Conservation (phyloP, 2,797 vertebrate species). For the Manis javanica region DNA sequence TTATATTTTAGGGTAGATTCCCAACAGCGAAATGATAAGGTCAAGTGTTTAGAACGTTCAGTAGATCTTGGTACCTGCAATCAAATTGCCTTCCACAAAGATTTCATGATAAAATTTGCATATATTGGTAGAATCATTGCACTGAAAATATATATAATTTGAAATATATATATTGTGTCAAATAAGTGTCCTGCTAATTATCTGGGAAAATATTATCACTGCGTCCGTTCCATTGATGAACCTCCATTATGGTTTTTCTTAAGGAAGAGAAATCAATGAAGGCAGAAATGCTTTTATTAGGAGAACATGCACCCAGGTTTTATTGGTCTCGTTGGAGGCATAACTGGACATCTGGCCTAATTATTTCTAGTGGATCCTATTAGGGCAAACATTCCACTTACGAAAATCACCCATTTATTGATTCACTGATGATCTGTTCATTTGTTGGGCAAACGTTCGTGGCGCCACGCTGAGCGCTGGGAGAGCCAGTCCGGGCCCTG, state of each 20-base stretch:
- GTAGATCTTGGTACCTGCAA: not conserved
- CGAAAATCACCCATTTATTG: not conserved
- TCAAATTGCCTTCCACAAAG: not conserved
- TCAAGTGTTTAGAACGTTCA: not conserved
- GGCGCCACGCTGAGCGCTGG: fast-evolving
- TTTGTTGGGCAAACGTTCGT: fast-evolving
- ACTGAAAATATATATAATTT: not conserved
- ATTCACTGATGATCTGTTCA: not conserved
- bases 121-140: not conserved
- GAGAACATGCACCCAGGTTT: not conserved
- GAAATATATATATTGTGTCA: not conserved
- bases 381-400: not conserved
- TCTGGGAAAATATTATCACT: not conserved
- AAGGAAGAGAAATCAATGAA: not conserved
- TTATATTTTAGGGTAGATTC: not conserved
- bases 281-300: not conserved
- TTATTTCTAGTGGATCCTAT: not conserved
- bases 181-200: not conserved
- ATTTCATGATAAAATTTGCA: not conserved
- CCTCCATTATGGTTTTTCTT: not conserved
- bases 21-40: not conserved
- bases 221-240: not conserved
- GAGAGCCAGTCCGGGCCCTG: fast-evolving
- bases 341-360: not conserved
- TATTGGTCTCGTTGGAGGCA: not conserved